Evolutionary conservation across 1,140 invertebrate genomes (phyloP).

Genomic region (Platyura marginata): DNA sequence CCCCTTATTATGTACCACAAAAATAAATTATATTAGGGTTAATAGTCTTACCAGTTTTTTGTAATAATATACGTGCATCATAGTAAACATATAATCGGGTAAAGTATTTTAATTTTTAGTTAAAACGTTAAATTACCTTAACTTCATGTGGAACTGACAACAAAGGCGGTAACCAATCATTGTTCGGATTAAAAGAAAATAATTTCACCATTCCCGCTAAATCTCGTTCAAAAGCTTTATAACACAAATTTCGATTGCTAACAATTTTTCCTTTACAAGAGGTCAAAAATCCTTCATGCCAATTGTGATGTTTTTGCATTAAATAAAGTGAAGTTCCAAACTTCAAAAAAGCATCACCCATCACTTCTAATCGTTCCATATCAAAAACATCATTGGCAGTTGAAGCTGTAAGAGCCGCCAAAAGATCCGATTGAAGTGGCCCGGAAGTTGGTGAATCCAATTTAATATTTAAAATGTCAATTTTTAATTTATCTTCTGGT

Average conservation of each 20-base stretch:
- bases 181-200: slow-evolving; percentile 20
- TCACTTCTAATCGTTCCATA: slow-evolving; percentile 64
- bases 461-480: background rate
- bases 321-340: slow-evolving; percentile 53
- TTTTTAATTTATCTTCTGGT: background rate
- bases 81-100: too few species aligned
- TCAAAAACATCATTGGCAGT: slow-evolving; percentile 58
- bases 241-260: slow-evolving; percentile 64
- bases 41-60: too few species aligned
- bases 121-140: slow-evolving; percentile 5
- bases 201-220: slow-evolving; percentile 28
- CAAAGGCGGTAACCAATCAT: slow-evolving; percentile 38
- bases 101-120: too few species aligned
- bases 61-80: too few species aligned
- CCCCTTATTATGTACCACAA: too few species aligned
- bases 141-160: slow-evolving; percentile 15
- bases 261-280: slow-evolving; percentile 54
- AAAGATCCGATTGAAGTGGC: slow-evolving; percentile 21
- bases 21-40: too few species aligned
- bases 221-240: slow-evolving; percentile 32
- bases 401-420: slow-evolving; percentile 51
- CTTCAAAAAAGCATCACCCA: slow-evolving; percentile 83
- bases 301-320: slow-evolving; percentile 42
- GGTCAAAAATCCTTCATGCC: slow-evolving; percentile 61
- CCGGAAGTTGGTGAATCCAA: slow-evolving; percentile 5